A percentile compares a stretch with the other conserved stretches of the same genome.
Conservation (phyloP, 2,888 invertebrate species). For the Oscheius onirici region DNA sequence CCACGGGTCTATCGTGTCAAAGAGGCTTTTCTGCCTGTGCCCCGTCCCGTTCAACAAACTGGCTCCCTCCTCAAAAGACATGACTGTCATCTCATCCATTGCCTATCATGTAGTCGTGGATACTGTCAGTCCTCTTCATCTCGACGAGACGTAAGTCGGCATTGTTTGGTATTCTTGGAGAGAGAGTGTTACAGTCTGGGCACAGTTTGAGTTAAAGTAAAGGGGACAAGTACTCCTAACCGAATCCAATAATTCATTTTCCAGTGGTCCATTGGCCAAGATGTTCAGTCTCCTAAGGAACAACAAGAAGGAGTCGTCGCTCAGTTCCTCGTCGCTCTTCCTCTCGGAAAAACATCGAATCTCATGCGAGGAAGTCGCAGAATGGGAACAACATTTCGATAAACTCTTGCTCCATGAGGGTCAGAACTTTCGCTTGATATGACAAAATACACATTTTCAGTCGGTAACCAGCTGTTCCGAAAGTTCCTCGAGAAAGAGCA, state of each 20-base stretch:
- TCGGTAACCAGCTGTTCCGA: slow-evolving; percentile 63
- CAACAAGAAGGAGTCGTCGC: slow-evolving; percentile 60
- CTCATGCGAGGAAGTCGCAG: slow-evolving; percentile 61
- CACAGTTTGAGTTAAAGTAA: too few relatives aligned
- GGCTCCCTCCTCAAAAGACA: slow-evolving; percentile 16
- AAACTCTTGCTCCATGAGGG: slow-evolving; percentile 64
- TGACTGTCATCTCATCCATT: slow-evolving; percentile 25
- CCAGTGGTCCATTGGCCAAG: slow-evolving; percentile 65
- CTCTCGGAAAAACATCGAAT: slow-evolving; percentile 35
- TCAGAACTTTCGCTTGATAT: slow-evolving; percentile 41
- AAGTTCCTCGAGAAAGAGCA: slow-evolving; percentile 65
- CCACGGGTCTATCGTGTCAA: neutral
- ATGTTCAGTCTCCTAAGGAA: slow-evolving; percentile 58
- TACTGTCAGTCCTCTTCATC: slow-evolving; percentile 20
- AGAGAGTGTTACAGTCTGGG: too few relatives aligned
- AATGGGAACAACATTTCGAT: slow-evolving; percentile 65
- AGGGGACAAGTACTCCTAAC: too few relatives aligned
- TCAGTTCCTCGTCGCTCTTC: slow-evolving; percentile 58
- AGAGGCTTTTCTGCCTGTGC: neutral
- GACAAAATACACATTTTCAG: slow-evolving; percentile 56
- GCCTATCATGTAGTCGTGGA: slow-evolving; percentile 33
- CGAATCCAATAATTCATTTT: slow-evolving; percentile 9
- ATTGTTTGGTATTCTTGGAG: too few relatives aligned
- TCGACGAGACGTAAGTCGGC: slow-evolving; percentile 10
- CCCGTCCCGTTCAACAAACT: neutral